phyloP scores from a whole-genome alignment of 2,888 invertebrate genomes.

The Pinctada fucata region DNA sequence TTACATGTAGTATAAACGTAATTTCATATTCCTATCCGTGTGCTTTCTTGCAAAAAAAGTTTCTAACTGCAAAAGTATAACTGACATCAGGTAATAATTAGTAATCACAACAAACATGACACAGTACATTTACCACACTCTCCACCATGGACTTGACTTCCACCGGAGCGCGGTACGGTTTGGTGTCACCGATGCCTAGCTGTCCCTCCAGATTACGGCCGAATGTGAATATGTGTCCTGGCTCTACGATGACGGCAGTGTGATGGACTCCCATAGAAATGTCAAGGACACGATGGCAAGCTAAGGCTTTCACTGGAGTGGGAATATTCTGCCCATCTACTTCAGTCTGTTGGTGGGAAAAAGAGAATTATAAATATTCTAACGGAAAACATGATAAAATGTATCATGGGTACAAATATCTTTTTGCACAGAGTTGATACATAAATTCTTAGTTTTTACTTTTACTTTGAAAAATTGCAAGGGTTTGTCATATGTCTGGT shows the following conservation, averaged over 20 bases:
- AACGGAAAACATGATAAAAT: too few relatives aligned
- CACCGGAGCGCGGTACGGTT: constrained; percentile 74
- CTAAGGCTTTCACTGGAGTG: constrained; percentile 78
- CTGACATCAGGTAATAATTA: background rate
- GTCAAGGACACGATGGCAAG: constrained; percentile 80
- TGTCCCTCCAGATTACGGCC: constrained; percentile 84
- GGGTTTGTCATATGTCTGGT: too few relatives aligned
- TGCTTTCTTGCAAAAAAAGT: too few relatives aligned
- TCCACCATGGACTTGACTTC: constrained; percentile 78
- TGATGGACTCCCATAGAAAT: constrained; percentile 82
- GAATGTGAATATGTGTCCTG: constrained; percentile 82
- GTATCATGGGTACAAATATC: too few relatives aligned
- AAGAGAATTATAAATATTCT: background rate
- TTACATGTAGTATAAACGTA: too few relatives aligned
- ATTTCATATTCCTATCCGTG: too few relatives aligned
- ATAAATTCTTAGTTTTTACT: background rate
- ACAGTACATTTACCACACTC: constrained; percentile 70
- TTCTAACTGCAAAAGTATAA: too few relatives aligned
- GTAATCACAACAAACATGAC: background rate
- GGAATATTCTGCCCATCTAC: constrained; percentile 77
- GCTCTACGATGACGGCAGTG: constrained; percentile 82
- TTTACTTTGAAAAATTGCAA: too few relatives aligned
- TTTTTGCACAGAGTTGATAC: too few relatives aligned
- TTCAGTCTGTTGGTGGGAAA: constrained; percentile 68
- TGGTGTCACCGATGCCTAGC: constrained; percentile 80